These are phyloP conservation scores for Manduca sexta DNA, from an alignment of 1,140 invertebrate genomes.

Conservation along the genomic window DNA sequence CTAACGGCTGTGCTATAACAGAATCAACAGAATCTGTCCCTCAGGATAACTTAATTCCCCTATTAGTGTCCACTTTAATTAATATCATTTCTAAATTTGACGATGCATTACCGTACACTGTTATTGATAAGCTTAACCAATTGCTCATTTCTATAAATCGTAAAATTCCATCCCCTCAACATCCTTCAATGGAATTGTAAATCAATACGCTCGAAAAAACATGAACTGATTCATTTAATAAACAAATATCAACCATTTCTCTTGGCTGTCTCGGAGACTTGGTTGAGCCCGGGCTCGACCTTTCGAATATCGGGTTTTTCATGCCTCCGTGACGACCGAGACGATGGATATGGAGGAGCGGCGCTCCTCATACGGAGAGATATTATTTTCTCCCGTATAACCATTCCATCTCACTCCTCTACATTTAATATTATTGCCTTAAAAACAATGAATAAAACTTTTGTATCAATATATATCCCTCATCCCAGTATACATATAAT, in stretches of 20 bases:
- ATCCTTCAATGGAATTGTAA: slow-evolving; percentile 15
- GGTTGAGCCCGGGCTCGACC: slow-evolving; percentile 3
- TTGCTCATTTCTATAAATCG: not conserved
- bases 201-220: slow-evolving; percentile 3
- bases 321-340: slow-evolving; percentile 6
- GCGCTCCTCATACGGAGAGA: too few relatives aligned
- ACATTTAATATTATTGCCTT: not conserved
- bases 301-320: slow-evolving; percentile 6
- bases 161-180: not conserved
- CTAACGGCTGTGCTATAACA: too few relatives aligned
- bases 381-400: not conserved
- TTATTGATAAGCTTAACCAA: too few relatives aligned
- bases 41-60: too few relatives aligned
- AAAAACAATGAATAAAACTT: not conserved
- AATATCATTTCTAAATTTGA: too few relatives aligned
- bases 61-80: too few relatives aligned
- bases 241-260: not conserved
- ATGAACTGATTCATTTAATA: slow-evolving; percentile 1
- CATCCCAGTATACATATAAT: not conserved
- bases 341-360: slow-evolving; percentile 2
- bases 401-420: not conserved
- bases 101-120: too few relatives aligned
- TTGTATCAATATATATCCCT: slow-evolving; percentile 12
- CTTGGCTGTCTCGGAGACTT: slow-evolving; percentile 8
- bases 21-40: too few relatives aligned